These are phyloP conservation scores for Platysteira castanea DNA, from an alignment of 2,113 vertebrate genomes.

Conservation along the genomic window DNA sequence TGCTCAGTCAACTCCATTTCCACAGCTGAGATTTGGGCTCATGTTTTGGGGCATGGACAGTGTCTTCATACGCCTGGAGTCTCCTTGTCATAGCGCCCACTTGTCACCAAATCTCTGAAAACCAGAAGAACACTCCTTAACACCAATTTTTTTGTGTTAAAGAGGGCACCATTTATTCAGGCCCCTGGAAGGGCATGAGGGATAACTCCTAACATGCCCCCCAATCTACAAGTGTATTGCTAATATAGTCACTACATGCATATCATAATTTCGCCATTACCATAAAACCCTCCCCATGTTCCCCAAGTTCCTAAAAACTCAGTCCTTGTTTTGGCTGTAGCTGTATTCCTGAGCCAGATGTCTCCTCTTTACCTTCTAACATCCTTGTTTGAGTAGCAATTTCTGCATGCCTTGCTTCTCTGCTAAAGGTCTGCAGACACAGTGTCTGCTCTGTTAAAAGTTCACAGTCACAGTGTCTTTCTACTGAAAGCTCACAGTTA, in stretches of 20 bases:
- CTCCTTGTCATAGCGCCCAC: neutral
- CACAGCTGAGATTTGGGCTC: neutral
- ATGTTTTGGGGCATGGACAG: neutral
- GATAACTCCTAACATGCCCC: neutral
- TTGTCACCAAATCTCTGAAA: neutral
- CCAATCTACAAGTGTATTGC: neutral
- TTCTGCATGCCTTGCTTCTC: neutral
- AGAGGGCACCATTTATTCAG: neutral
- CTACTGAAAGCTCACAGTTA: neutral
- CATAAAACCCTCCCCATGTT: neutral
- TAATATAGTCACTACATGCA: neutral
- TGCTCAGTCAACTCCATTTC: neutral
- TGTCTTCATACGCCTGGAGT: neutral
- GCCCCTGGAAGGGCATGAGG: too few relatives aligned
- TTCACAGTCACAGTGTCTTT: neutral
- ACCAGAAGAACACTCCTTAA: neutral
- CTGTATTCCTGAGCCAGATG: neutral
- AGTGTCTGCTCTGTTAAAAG: neutral
- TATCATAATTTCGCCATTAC: neutral
- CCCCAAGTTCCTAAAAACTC: neutral
- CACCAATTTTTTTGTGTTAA: neutral
- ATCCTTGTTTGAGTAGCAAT: neutral
- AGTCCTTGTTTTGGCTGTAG: neutral
- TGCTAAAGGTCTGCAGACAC: neutral
- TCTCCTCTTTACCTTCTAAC: neutral